A percentile compares a stretch with the other conserved stretches of the same genome.
These are phyloP conservation scores for Danaus plexippus DNA, from an alignment of 1,140 invertebrate species.

Conservation along the genomic window DNA sequence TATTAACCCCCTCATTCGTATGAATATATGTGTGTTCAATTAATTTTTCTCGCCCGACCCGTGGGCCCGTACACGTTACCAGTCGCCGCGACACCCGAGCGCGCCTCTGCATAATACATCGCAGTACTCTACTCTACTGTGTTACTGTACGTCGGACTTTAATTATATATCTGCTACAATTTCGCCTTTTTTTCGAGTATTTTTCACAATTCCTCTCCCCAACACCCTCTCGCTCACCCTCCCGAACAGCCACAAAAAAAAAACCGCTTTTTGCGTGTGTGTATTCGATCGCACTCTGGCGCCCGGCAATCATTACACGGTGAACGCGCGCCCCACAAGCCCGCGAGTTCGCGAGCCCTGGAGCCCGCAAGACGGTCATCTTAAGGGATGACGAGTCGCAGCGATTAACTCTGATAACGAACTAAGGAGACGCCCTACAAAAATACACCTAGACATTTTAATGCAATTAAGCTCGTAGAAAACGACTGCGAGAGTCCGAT, in stretches of 20 bases:
- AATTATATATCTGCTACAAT: slow-evolving; percentile 73
- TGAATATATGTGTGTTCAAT: slow-evolving; percentile 37
- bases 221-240: slow-evolving; percentile 36
- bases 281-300: slow-evolving; percentile 26
- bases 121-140: slow-evolving; percentile 31
- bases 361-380: slow-evolving; percentile 10
- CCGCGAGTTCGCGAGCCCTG: slow-evolving; percentile 11
- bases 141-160: slow-evolving; percentile 65
- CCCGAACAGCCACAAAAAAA: slow-evolving; percentile 55
- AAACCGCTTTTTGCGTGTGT: slow-evolving; percentile 47
- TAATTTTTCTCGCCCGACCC: slow-evolving; percentile 47
- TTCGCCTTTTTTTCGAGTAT: slow-evolving; percentile 72
- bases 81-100: slow-evolving; percentile 47
- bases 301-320: slow-evolving; percentile 16
- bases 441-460: slow-evolving; percentile 50
- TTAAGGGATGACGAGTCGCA: slow-evolving; percentile 15
- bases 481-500: slow-evolving; percentile 48
- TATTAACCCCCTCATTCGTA: slow-evolving; percentile 12
- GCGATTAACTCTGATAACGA: slow-evolving; percentile 31
- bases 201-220: slow-evolving; percentile 68
- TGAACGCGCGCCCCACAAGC: slow-evolving; percentile 6
- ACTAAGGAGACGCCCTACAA: slow-evolving; percentile 32
- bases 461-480: slow-evolving; percentile 64
- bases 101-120: slow-evolving; percentile 66
- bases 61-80: slow-evolving; percentile 31